Percentiles rank a stretch among this genome's conserved stretches.
Evolutionary conservation across 2,797 vertebrate genomes (phyloP).

Genomic region (Antrozous pallidus): DNA sequence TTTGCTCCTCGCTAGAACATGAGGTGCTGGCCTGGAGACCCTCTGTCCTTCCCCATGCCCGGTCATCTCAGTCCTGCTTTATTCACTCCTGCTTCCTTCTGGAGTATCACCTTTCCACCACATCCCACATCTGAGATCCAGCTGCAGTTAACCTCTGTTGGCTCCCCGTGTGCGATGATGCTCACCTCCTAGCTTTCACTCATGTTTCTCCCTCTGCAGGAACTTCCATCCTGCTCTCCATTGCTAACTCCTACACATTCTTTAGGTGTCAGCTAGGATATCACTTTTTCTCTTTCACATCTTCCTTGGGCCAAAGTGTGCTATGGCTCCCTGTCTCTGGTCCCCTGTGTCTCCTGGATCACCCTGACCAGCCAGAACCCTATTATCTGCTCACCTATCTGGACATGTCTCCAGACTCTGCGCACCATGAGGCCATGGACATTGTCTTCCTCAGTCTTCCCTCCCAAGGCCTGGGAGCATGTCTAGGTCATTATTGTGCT

Average conservation of each 20-base stretch:
- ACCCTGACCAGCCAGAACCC: not conserved
- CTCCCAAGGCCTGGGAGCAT: not conserved
- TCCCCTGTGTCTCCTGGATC: not conserved
- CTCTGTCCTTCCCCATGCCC: not conserved
- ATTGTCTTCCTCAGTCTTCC: not conserved
- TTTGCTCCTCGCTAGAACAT: fast-evolving
- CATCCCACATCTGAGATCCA: not conserved
- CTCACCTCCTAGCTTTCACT: not conserved
- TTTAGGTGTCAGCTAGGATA: fast-evolving
- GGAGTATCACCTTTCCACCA: not conserved
- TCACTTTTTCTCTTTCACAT: not conserved
- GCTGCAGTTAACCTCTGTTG: not conserved
- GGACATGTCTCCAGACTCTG: not conserved
- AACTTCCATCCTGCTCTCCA: not conserved
- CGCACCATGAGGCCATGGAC: fast-evolving
- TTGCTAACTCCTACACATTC: fast-evolving
- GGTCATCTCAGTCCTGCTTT: not conserved
- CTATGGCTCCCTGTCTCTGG: too few species aligned
- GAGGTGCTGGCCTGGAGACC: not conserved
- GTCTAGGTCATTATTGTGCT: not conserved
- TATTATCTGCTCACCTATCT: not conserved
- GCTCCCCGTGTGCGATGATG: fast-evolving
- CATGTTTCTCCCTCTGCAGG: too few species aligned
- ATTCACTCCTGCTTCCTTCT: fast-evolving
- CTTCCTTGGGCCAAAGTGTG: not conserved